Evolutionary conservation across 2,888 invertebrate genomes (phyloP), one percentile per base, ranked within the genome.

Genomic region (Eulithis testata): DNA sequence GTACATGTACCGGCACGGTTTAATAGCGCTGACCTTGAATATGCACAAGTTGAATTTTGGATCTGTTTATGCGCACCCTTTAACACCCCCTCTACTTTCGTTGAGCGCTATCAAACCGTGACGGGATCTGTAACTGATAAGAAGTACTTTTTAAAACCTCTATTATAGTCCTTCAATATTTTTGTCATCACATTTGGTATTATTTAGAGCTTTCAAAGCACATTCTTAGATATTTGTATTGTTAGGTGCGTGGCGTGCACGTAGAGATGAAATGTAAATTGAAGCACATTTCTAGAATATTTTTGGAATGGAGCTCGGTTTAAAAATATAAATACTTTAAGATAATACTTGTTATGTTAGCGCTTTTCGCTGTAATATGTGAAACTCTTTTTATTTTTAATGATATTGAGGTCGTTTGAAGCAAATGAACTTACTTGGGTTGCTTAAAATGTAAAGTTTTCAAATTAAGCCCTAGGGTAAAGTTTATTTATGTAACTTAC

Each of bases 361-460:
- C 51, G 36, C 52, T 43, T 51, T 63, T 45, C 21, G 47, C n/a
- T 12, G 14, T 49, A 49, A 21, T 49, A 21, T 54, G 21, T 55
- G 27, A 31, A n/a, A 43, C 6, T 27, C 43, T 12, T 59, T 54
- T 49, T 56, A 43, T 21, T 51, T 31, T 36, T 44, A 63, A 53
- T 31, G 49, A 43, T 44, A 21, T 31, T 49, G 53, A 49, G 49
- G 27, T 58, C 58, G 27, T 12, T 47, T 58, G 37, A 27, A 4
- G 45, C 45, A 52, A 57, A 51, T 40, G 36, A 56, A 57, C 50
- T 36, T 31, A 31, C 5, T 36, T 27, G 51, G 11, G 31, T 9
- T 12, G 31, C 9, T 31, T 45, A 56, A 45, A 52, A 60, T 60
- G 27, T 49, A 43, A 63, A 58, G 58, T 63, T 63, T 63, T 40